These are phyloP conservation scores for Salminus brasiliensis DNA, from an alignment of 2,113 vertebrate genomes.

Conservation along the genomic window DNA sequence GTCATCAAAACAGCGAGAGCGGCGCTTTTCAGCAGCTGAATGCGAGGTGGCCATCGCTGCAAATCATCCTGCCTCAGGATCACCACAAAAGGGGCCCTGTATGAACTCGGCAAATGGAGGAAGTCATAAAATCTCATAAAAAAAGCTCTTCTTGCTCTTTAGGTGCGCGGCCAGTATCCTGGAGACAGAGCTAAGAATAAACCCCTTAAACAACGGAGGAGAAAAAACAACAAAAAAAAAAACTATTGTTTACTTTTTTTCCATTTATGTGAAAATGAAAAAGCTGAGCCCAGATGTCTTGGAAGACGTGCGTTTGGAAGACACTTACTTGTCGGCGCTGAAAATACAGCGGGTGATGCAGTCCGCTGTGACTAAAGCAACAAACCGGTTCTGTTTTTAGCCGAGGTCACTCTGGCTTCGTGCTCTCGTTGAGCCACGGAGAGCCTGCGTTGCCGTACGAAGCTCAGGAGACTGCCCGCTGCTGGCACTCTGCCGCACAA, in stretches of 20 bases:
- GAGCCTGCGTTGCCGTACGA: slow-evolving; percentile 2
- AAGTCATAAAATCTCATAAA: slow-evolving; percentile 45
- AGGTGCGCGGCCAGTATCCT: slow-evolving; percentile 11
- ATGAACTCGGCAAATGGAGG: slow-evolving; percentile 28
- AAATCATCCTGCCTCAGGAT: slow-evolving; percentile 56
- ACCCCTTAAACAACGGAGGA: neutral
- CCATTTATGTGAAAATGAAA: neutral
- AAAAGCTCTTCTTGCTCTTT: slow-evolving; percentile 3
- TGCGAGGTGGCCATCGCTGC: slow-evolving; percentile 57
- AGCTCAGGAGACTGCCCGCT: neutral
- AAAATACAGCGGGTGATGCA: slow-evolving; percentile 33
- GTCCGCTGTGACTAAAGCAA: slow-evolving; percentile 9
- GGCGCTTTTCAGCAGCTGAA: slow-evolving; percentile 32
- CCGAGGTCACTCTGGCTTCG: slow-evolving; percentile 12
- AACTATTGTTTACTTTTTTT: slow-evolving; percentile 4
- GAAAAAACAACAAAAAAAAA: neutral
- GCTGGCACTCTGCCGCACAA: slow-evolving; percentile 32
- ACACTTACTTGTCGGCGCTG: neutral
- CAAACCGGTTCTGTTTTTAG: slow-evolving; percentile 18
- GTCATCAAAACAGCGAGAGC: slow-evolving; percentile 46
- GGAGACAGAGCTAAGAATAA: slow-evolving; percentile 4
- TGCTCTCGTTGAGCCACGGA: neutral
- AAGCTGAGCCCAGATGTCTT: slow-evolving; percentile 3
- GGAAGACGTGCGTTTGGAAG: slow-evolving; percentile 21
- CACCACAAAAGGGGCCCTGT: slow-evolving; percentile 32